Percentiles rank a stretch among this genome's conserved stretches.
Conservation (phyloP, 1,140 invertebrate genomes). For the Cotesia chilonis region DNA sequence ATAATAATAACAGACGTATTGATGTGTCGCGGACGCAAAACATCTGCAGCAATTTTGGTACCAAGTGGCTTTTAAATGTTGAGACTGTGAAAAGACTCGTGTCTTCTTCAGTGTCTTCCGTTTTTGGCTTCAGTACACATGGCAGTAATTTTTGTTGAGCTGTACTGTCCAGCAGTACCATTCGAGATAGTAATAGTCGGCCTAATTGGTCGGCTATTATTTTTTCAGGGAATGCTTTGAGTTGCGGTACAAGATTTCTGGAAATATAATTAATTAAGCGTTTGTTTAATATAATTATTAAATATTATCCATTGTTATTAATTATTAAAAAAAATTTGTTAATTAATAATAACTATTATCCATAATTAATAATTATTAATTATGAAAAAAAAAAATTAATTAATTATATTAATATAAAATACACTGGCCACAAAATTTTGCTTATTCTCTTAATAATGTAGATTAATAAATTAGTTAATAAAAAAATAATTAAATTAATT, state of each 20-base stretch:
- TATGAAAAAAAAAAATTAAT: too few relatives aligned
- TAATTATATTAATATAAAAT: too few relatives aligned
- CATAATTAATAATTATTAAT: too few relatives aligned
- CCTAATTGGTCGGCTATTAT: slow-evolving; percentile 81
- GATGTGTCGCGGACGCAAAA: slow-evolving; percentile 81
- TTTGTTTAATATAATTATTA: slow-evolving; percentile 10
- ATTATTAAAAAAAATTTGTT: not conserved
- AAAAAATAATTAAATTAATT: too few relatives aligned
- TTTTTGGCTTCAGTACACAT: slow-evolving; percentile 75
- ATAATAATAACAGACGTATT: slow-evolving; percentile 74
- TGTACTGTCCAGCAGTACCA: slow-evolving; percentile 81
- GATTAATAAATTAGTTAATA: too few relatives aligned
- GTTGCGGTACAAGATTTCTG: slow-evolving; percentile 69
- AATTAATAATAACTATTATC: slow-evolving; percentile 9
- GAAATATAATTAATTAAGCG: slow-evolving; percentile 38
- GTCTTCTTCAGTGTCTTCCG: slow-evolving; percentile 53
- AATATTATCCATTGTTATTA: not conserved
- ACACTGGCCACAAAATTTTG: too few relatives aligned
- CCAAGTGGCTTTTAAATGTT: slow-evolving; percentile 75
- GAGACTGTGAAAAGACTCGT: slow-evolving; percentile 70
- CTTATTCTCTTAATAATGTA: too few relatives aligned
- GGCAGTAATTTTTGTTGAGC: slow-evolving; percentile 80
- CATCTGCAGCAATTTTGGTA: slow-evolving; percentile 78
- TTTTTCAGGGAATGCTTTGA: slow-evolving; percentile 78
- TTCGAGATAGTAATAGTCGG: slow-evolving; percentile 77